Evolutionary conservation across 2,797 vertebrate species (phyloP).

Genomic region (Hirundo rustica): DNA sequence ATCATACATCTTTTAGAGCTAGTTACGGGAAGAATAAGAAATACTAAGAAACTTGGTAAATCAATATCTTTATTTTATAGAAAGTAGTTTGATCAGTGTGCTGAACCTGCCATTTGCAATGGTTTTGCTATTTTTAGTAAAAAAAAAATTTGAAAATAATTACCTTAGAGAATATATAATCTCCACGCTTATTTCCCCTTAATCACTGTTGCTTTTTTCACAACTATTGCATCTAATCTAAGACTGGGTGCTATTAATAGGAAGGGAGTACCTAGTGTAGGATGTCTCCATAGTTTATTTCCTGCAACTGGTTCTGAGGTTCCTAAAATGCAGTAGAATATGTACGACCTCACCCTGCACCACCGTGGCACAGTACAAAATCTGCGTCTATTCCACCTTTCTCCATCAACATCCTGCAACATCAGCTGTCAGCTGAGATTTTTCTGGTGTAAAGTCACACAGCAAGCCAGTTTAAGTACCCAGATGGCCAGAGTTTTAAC

Average conservation of each 20-base stretch:
- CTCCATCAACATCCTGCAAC: not conserved
- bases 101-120: conserved; percentile 18
- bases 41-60: conserved; percentile 2
- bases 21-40: not conserved
- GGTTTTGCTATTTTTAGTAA: conserved; percentile 45
- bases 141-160: conserved; percentile 55
- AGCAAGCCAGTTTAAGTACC: conserved; percentile 43
- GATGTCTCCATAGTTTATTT: not conserved
- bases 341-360: not conserved
- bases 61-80: conserved; percentile 39
- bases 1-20: not conserved
- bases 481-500: conserved; percentile 30
- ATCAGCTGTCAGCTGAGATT: not conserved
- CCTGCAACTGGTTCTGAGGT: not conserved
- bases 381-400: not conserved
- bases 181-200: not conserved
- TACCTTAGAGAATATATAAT: not conserved
- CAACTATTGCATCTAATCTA: conserved; percentile 34
- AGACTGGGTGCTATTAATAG: not conserved
- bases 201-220: not conserved
- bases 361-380: not conserved
- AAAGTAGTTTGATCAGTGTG: conserved; percentile 41
- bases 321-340: not conserved
- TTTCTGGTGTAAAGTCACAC: not conserved
- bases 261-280: not conserved